Evolutionary conservation across 2,888 invertebrate genomes (phyloP).

Genomic region (Arctia plantaginis): DNA sequence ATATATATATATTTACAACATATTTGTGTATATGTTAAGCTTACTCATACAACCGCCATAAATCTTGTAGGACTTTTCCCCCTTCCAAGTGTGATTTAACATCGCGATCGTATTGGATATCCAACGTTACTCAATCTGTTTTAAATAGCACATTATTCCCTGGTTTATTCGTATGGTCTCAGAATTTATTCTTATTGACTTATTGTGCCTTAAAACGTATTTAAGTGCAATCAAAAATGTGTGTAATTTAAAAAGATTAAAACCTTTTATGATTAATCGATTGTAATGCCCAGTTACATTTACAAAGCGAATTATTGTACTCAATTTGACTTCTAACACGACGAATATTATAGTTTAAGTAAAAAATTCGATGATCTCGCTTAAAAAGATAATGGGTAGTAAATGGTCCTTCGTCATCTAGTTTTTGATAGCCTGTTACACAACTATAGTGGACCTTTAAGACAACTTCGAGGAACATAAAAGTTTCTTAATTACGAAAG

Average conservation of each 20-base stretch:
- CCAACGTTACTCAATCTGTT: conserved; percentile 27
- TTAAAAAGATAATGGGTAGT: not conserved
- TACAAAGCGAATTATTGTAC: not conserved
- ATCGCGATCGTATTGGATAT: conserved; percentile 31
- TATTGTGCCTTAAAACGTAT: not conserved
- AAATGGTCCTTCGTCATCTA: conserved; percentile 11
- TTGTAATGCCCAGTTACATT: not conserved
- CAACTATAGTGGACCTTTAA: conserved; percentile 25
- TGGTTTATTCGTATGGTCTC: not conserved
- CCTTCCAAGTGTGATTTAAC: conserved; percentile 45
- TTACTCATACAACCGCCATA: conserved; percentile 36
- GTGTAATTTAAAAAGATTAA: not conserved
- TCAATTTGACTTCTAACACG: not conserved
- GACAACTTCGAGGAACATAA: conserved; percentile 29
- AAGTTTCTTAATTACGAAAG: conserved; percentile 56
- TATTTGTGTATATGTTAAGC: conserved; percentile 26
- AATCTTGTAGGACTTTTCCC: conserved; percentile 44
- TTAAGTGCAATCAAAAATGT: not conserved
- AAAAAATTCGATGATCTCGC: not conserved
- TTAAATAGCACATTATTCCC: not conserved
- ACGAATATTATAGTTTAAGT: not conserved
- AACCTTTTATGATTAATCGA: not conserved
- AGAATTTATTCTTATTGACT: not conserved
- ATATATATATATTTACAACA: not conserved
- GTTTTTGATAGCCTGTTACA: conserved; percentile 18